Conservation (phyloP, 1,140 invertebrate species). For the Lepidurus arcticus region DNA sequence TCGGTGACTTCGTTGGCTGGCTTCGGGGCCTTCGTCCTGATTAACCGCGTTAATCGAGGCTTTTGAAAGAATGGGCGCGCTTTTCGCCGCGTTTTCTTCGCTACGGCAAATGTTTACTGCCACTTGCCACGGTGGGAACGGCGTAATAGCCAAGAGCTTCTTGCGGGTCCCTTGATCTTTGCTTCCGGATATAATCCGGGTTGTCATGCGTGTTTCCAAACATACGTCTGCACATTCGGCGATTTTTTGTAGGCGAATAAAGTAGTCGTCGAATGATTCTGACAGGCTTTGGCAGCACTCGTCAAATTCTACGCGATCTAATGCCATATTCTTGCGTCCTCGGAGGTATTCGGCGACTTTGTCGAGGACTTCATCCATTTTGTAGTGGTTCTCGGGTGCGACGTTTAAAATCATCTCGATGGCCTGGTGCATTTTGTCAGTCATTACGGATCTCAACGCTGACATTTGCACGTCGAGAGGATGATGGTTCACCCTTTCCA, state of each 20-base stretch:
- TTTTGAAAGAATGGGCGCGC: too few relatives aligned
- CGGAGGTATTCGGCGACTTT: too few relatives aligned
- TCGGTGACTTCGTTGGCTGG: too few relatives aligned
- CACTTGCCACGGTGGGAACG: neutral
- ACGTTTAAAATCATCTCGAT: too few relatives aligned
- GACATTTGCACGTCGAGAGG: too few relatives aligned
- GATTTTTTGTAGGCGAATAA: constrained; percentile 27
- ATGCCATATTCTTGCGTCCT: neutral
- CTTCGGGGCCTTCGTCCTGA: too few relatives aligned
- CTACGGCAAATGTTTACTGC: constrained; percentile 9
- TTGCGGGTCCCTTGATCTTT: constrained; percentile 24
- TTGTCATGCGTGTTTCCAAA: constrained; percentile 26
- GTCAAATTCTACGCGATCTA: constrained; percentile 31
- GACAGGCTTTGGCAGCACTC: constrained; percentile 23
- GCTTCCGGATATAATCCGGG: constrained; percentile 28
- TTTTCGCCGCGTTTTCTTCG: neutral
- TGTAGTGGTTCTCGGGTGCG: too few relatives aligned
- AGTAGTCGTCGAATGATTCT: constrained; percentile 31
- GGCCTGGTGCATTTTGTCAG: too few relatives aligned
- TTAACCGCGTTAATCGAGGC: too few relatives aligned
- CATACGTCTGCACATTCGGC: neutral
- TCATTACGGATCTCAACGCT: too few relatives aligned
- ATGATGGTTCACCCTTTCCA: too few relatives aligned
- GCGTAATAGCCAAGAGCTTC: constrained; percentile 7
- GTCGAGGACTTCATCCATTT: too few relatives aligned